These are phyloP conservation scores for Cyclophora albipunctata DNA, from an alignment of 2,888 invertebrate species.

Conservation along the genomic window DNA sequence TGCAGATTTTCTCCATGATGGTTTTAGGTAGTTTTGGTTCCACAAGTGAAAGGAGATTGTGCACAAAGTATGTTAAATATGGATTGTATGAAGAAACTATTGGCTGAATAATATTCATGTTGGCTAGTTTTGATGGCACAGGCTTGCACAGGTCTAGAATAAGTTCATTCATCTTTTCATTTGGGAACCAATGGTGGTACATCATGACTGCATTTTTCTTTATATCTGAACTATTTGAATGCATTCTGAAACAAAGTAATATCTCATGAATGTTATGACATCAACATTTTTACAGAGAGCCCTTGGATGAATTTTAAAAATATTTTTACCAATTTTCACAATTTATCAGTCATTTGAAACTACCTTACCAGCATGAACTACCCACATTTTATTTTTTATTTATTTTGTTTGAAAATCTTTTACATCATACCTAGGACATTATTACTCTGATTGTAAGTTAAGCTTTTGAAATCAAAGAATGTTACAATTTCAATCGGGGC, in stretches of 20 bases:
- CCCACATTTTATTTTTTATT: too few relatives aligned
- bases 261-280: not conserved
- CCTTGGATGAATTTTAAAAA: too few relatives aligned
- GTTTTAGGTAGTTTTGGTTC: constrained; percentile 41
- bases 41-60: constrained; percentile 43
- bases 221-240: constrained; percentile 25
- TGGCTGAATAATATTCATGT: constrained; percentile 50
- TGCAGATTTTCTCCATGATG: constrained; percentile 38
- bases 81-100: constrained; percentile 56
- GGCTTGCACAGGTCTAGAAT: constrained; percentile 48
- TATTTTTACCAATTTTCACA: too few relatives aligned
- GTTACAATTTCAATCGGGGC: too few relatives aligned
- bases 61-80: constrained; percentile 49
- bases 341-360: too few relatives aligned
- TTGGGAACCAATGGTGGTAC: constrained; percentile 59
- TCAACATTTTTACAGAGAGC: not conserved
- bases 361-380: too few relatives aligned
- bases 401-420: too few relatives aligned
- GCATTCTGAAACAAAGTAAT: constrained; percentile 31
- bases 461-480: too few relatives aligned
- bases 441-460: too few relatives aligned
- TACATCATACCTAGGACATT: too few relatives aligned
- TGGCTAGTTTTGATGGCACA: constrained; percentile 44
- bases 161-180: constrained; percentile 39
- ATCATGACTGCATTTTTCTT: constrained; percentile 36